Conservation (phyloP, 2,113 vertebrate genomes). For the Bolborhynchus lineola region DNA sequence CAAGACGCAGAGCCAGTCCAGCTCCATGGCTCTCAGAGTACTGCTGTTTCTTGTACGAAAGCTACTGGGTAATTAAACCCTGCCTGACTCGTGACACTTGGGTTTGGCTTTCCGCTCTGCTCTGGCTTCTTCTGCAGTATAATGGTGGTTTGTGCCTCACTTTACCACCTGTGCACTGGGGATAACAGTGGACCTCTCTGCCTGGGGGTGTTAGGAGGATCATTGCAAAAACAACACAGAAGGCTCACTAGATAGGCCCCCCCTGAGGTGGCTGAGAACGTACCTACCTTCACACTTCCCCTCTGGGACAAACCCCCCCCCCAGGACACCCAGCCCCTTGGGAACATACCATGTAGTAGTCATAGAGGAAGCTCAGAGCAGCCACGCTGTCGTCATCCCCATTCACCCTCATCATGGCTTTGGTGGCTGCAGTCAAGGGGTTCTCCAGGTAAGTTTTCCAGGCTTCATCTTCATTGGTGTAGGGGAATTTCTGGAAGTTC, state of each 20-base stretch:
- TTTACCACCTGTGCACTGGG: not conserved
- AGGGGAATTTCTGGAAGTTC: conserved; percentile 84
- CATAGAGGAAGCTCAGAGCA: conserved; percentile 87
- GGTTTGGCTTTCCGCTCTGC: not conserved
- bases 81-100: not conserved
- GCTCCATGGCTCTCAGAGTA: not conserved
- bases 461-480: conserved; percentile 84
- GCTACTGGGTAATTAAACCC: fast-evolving
- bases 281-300: not conserved
- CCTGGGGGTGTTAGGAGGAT: not conserved
- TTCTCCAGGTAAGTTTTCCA: conserved; percentile 89
- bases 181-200: fast-evolving
- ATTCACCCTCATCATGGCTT: conserved; percentile 85
- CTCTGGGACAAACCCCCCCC: not conserved
- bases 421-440: conserved; percentile 77
- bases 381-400: conserved; percentile 87
- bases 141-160: not conserved
- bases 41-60: not conserved
- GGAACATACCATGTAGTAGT: conserved; percentile 82
- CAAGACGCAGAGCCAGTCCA: not conserved
- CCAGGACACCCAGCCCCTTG: not conserved
- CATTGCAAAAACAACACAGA: fast-evolving
- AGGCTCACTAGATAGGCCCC: not conserved
- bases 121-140: not conserved
- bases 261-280: not conserved